These are phyloP conservation scores for Staurois parvus DNA, from an alignment of 2,797 vertebrate genomes.

Conservation along the genomic window DNA sequence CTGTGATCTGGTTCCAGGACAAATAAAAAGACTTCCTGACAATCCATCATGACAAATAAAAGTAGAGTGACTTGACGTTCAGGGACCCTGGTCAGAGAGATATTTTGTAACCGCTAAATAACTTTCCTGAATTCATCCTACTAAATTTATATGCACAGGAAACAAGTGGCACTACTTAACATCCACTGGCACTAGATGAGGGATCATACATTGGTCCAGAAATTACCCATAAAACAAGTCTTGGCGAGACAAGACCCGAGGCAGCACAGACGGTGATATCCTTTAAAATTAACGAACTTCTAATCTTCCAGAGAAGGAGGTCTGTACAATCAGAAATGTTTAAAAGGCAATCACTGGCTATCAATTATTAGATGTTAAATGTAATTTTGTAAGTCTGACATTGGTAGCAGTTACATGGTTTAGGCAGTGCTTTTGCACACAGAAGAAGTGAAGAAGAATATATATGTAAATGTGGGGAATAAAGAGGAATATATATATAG, in stretches of 20 bases:
- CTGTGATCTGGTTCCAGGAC: background rate
- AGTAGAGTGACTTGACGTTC: conserved; percentile 7
- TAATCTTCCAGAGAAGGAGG: no score
- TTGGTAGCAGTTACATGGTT: no score
- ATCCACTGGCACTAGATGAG: background rate
- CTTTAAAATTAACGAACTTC: conserved; percentile 4
- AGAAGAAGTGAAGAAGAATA: no score
- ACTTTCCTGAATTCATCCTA: background rate
- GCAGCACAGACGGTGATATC: background rate
- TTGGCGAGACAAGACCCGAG: background rate
- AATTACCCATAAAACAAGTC: background rate
- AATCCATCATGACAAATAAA: background rate
- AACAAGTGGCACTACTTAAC: background rate
- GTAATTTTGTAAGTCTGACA: no score
- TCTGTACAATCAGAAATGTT: no score
- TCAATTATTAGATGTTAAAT: no score
- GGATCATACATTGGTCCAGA: background rate
- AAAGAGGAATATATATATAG: no score
- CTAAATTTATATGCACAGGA: background rate
- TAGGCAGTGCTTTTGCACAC: no score
- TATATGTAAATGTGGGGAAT: no score
- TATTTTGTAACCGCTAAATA: background rate
- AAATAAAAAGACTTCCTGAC: background rate
- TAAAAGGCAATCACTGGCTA: no score
- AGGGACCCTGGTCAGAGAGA: background rate